Base-by-base conservation (phyloP, 2,888 invertebrate genomes). In the Lissocephala sabroskyi region DNA sequence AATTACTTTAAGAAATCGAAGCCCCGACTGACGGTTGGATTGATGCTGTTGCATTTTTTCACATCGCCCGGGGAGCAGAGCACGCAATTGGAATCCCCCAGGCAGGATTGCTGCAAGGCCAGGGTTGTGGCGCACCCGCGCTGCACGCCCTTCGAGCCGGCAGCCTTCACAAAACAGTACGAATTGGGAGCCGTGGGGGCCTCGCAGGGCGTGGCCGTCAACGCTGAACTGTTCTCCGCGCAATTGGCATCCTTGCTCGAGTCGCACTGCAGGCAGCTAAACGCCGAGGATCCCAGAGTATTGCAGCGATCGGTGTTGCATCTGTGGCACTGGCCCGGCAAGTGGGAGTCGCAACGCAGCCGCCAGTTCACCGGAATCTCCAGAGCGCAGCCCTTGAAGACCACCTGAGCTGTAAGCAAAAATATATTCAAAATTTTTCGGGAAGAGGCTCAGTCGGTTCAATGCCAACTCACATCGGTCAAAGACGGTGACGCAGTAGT, bases 401-500 rank as follows among this genome's bases (percentile, higher is more conserved):
- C 51, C 2, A 81, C 70, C 35, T 57, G 56, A 23, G 65, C 82
- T 79, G 47, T 1, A 45, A 30, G 6, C 1, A n/a, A 23, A 19
- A 5, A 11, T 3, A 36, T 32, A 32, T 42, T 10, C 6, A 14
- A n/a, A 17, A 14, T 11, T 1, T n/a, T 1, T 2, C 13, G n/a
- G 11, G 11, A 1, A 14, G 6, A 39, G 2, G 2, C 28, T 9
- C 26, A 44, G 1, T 4, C 2, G 1, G 19, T 32, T 19, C 10
- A 9, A 1, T 10, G 5, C 4, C 9, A 37, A 59, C 76, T 62
- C 50, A 83, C 82, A 73, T 44, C 75, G 56, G 2, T 80, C 74
- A 36, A 74, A 83, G 10, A 84, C 50, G 6, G 84, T 80, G 16
- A 82, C 76, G 50, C 84, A 83, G 49, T 74, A 70, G 53, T 83